Percentiles rank a stretch among this genome's conserved stretches.
These are phyloP conservation scores for Schrankia costaestrigalis DNA, from an alignment of 2,888 invertebrate genomes.

Conservation along the genomic window DNA sequence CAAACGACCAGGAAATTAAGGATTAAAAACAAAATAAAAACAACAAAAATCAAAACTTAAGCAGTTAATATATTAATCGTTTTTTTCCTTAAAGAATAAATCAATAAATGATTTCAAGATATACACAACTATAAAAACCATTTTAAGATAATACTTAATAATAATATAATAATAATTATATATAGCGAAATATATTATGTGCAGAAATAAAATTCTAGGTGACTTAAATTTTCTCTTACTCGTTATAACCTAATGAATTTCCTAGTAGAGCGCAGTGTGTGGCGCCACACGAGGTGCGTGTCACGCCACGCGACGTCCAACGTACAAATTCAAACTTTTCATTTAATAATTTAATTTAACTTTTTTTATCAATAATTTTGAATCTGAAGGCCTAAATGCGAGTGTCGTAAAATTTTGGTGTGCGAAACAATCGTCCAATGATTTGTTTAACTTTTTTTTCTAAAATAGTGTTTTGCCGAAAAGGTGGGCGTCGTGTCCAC, in stretches of 20 bases:
- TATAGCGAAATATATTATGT: constrained; percentile 82
- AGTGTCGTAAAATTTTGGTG: constrained; percentile 84
- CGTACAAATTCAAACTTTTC: constrained; percentile 67
- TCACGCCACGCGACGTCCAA: constrained; percentile 66
- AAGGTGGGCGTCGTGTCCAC: constrained; percentile 56
- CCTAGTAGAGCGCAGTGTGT: constrained; percentile 67
- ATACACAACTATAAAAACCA: constrained; percentile 81
- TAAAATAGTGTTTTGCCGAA: constrained; percentile 62
- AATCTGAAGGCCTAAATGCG: constrained; percentile 85
- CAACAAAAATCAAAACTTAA: constrained; percentile 78
- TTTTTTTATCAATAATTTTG: constrained; percentile 81
- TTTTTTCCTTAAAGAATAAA: constrained; percentile 78
- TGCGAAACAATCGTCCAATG: constrained; percentile 76
- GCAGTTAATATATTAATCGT: constrained; percentile 81
- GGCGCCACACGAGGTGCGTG: constrained; percentile 31
- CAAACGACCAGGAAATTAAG: constrained; percentile 59
- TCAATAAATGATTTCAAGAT: constrained; percentile 80
- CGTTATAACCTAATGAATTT: constrained; percentile 78
- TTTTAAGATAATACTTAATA: constrained; percentile 81
- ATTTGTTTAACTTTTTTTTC: constrained; percentile 37
- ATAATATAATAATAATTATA: constrained; percentile 80
- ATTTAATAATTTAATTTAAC: constrained; percentile 72
- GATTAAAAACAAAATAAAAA: constrained; percentile 64
- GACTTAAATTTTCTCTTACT: constrained; percentile 80
- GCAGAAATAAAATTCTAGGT: constrained; percentile 81